phyloP scores from a whole-genome alignment of 2,113 vertebrate species.

The Erinaceus europaeus region DNA sequence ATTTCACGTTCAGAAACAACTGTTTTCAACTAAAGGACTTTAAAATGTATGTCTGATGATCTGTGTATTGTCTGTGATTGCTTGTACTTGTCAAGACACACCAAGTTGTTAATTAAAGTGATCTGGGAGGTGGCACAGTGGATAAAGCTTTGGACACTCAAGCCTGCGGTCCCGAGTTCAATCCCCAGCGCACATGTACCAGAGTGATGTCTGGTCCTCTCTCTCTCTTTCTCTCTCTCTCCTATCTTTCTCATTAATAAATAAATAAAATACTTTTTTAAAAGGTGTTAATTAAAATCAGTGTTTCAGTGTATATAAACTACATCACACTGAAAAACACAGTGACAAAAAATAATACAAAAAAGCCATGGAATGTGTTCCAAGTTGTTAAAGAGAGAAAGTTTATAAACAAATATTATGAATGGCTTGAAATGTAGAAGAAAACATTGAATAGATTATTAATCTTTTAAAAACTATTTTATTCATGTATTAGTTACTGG shows the following conservation, averaged over 20 bases:
- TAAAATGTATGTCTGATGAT: not conserved
- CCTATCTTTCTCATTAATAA: too few relatives aligned
- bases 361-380: not conserved
- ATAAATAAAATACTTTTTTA: too few relatives aligned
- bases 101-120: not conserved
- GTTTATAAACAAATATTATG: not conserved
- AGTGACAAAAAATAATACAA: not conserved
- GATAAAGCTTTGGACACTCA: too few relatives aligned
- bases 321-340: not conserved
- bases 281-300: not conserved
- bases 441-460: slow-evolving; percentile 5
- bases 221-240: too few relatives aligned
- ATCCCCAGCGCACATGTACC: too few relatives aligned
- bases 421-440: not conserved
- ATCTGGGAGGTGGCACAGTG: too few relatives aligned
- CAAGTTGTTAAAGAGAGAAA: not conserved
- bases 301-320: not conserved
- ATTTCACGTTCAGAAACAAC: slow-evolving; percentile 16
- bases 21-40: slow-evolving; percentile 12
- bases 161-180: too few relatives aligned
- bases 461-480: too few relatives aligned
- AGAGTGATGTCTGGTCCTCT: too few relatives aligned
- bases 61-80: not conserved
- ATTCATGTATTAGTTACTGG: too few relatives aligned
- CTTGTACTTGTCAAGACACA: not conserved